Evolutionary conservation across 2,888 invertebrate species (phyloP), one percentile per base, ranked within the genome.

Genomic region (Troglohyphantes excavatus): DNA sequence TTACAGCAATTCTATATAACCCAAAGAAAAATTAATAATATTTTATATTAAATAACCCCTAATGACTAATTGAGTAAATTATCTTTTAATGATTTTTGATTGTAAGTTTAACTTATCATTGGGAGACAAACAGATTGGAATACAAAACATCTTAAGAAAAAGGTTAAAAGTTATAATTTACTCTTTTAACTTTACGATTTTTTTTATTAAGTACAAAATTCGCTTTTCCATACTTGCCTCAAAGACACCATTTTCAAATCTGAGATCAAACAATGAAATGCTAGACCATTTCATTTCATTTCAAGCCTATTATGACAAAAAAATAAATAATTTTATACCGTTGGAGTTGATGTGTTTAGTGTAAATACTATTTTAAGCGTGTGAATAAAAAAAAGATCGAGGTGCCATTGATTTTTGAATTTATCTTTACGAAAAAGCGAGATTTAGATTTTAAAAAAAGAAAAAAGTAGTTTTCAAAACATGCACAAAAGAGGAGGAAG

Each of bases 341-440:
- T 26, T 23, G 65, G 65, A 63, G 65, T 9, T 65, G 72, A 65
- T 23, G 53, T n/a, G n/a, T 53, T 53, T 65, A 39, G 27, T 78
- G 78, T 78, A 78, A 33, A 78, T 78, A 78, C 65, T 78, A 78
- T 78, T 78, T 78, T 78, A 78, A 63, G 61, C 61, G 59, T 63
- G 21, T 33, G 33, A 61, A 21, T 27, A 19, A 21, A 59, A 70
- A n/a, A n/a, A 7, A 39, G 39, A 53, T 23, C 19, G 33, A 26
- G 78, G 78, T 78, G 78, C 78, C 78, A 63, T 63, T 61, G 78
- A 61, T 33, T 65, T 39, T 65, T 65, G 63, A 78, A 65, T 26
- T 65, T 78, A 65, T 61, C 63, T 78, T 78, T 63, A 63, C 65
- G 39, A 78, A 7, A 33, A 39, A 43, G 23, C 65, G 78, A n/a